These are phyloP conservation scores for Leptosomus discolor DNA, from an alignment of 2,113 vertebrate genomes.

Conservation along the genomic window DNA sequence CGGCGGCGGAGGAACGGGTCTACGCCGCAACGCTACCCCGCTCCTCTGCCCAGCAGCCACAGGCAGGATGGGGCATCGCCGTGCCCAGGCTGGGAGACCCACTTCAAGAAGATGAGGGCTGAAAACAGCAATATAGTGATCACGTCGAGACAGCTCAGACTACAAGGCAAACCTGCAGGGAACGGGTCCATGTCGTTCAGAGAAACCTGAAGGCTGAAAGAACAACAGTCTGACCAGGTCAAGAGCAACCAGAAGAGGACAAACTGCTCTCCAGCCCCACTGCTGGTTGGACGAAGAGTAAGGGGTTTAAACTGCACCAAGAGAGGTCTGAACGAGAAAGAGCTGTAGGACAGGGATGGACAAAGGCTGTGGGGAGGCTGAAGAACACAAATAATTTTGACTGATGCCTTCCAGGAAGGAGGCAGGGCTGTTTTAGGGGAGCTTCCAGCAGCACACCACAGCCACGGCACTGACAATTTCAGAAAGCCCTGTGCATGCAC, in stretches of 20 bases:
- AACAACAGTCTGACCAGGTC: not conserved
- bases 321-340: not conserved
- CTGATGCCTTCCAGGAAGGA: not conserved
- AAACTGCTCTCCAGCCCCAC: not conserved
- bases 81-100: not conserved
- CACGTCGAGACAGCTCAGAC: fast-evolving
- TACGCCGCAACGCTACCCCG: fast-evolving
- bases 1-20: not conserved
- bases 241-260: not conserved
- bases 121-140: not conserved
- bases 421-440: not conserved
- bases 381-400: not conserved
- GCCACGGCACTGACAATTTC: not conserved
- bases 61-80: fast-evolving
- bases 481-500: not conserved
- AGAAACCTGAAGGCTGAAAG: not conserved
- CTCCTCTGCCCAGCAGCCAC: not conserved
- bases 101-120: not conserved
- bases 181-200: not conserved
- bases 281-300: fast-evolving
- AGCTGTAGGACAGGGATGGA: not conserved
- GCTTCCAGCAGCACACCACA: not conserved
- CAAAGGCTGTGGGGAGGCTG: fast-evolving
- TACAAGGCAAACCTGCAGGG: not conserved
- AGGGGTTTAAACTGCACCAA: not conserved